These are phyloP conservation scores for Apostichopus japonicus DNA, from an alignment of 35 echinoderm and acorn worm species.

Conservation along the genomic window DNA sequence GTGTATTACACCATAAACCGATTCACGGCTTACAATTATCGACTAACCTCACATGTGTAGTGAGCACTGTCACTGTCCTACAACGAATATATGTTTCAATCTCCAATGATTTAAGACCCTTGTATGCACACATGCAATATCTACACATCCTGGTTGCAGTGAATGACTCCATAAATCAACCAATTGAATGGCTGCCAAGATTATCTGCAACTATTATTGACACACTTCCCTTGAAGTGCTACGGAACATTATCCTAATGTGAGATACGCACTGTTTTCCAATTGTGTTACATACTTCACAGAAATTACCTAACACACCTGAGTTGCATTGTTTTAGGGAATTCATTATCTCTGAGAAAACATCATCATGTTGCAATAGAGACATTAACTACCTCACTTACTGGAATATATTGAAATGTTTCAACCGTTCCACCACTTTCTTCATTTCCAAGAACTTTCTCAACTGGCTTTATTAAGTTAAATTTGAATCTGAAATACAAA, in stretches of 20 bases:
- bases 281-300: constrained; percentile 8
- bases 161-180: not conserved
- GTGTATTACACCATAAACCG: not conserved
- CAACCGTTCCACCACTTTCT: not conserved
- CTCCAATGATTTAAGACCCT: not conserved
- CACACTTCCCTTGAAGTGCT: not conserved
- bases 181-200: not conserved
- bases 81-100: not conserved
- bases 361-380: constrained; percentile 33
- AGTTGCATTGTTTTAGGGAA: not conserved
- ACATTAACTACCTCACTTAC: not conserved
- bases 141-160: constrained; percentile 43
- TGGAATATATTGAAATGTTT: not conserved
- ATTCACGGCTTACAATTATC: not conserved
- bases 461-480: no score
- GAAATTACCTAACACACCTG: not conserved
- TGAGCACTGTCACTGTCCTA: not conserved
- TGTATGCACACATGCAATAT: constrained; percentile 62
- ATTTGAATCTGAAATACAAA: no score
- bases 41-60: not conserved
- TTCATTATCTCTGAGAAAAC: no score
- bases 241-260: no score
- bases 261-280: no score
- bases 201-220: constrained; percentile 16
- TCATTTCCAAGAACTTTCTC: not conserved